These are phyloP conservation scores for Hymenochirus boettgeri DNA, from an alignment of 2,113 vertebrate species.

Conservation along the genomic window DNA sequence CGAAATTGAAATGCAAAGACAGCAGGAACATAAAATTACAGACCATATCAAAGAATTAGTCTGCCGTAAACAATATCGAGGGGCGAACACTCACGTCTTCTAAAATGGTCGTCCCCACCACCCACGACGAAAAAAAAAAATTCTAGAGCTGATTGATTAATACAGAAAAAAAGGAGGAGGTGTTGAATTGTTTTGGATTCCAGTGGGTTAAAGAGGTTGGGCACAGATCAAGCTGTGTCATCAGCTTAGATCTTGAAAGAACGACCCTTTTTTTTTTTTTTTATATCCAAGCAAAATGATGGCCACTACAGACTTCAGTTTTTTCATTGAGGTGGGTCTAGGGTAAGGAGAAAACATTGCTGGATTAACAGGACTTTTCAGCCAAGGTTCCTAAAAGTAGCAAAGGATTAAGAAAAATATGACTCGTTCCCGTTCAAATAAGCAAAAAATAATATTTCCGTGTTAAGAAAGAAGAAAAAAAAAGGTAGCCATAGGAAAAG, in stretches of 20 bases:
- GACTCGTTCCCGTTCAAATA: constrained; percentile 47
- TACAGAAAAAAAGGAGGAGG: constrained; percentile 68
- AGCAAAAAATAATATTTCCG: constrained; percentile 51
- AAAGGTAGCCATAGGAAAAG: constrained; percentile 1
- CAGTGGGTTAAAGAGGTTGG: constrained; percentile 57
- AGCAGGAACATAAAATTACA: constrained; percentile 64
- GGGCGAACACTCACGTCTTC: constrained; percentile 58
- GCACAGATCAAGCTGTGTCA: constrained; percentile 50
- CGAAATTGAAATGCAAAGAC: constrained; percentile 15
- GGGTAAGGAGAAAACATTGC: constrained; percentile 56
- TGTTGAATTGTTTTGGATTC: constrained; percentile 76
- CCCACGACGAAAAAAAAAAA: constrained; percentile 61
- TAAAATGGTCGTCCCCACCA: constrained; percentile 62
- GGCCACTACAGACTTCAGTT: constrained; percentile 62
- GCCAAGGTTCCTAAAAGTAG: constrained; percentile 57
- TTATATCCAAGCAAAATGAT: constrained; percentile 61
- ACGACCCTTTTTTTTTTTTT: too few relatives aligned
- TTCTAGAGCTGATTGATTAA: constrained; percentile 71
- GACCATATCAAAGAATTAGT: constrained; percentile 70
- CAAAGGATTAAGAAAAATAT: constrained; percentile 58
- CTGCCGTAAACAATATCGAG: constrained; percentile 57
- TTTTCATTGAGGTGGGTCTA: constrained; percentile 55
- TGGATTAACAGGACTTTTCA: constrained; percentile 50
- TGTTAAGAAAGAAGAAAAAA: constrained; percentile 1
- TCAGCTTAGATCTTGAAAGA: constrained; percentile 32